Evolutionary conservation across 2,113 vertebrate species (phyloP), one percentile per base, ranked within the genome.

Genomic region (Spea multiplicata): DNA sequence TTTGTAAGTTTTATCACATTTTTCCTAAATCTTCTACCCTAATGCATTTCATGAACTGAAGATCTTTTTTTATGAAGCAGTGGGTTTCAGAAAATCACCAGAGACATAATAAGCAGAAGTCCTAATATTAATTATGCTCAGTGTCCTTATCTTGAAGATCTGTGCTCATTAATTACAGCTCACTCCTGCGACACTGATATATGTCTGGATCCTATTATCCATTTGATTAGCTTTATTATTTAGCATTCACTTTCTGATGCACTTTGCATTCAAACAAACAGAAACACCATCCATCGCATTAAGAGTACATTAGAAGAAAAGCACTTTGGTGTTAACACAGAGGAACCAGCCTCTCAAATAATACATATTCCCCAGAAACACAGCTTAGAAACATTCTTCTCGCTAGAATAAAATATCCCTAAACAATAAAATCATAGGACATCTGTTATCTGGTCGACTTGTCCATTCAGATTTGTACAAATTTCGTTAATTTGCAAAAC

Each of bases 81-180:
- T 85, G 62, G 73, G 59, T 46, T 75, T 17, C 6, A 71, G 49
- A 71, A 81, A 73, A 30, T 0, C 3, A 10, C 50, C 81, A 50
- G 16, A 57, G 64, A 82, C 71, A 78, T 57, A 81, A 73, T 69
- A 46, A 78, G 45, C 73, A 83, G 13, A 73, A 83, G 82, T 80
- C 61, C 80, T 81, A 71, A 12, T 69, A 83, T 57, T 73, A 82
- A 84, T 66, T 61, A 83, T 52, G 5, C 71, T 66, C 73, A 68
- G 65, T 49, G 78, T 67, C 67, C 71, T 74, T 74, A 82, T 80
- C 72, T 30, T 53, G 50, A 82, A 30, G 44, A 76, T 64, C 16
- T 74, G 8, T 44, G 64, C 64, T 83, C 66, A 66, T 81, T 82
- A 83, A 73, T 80, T 82, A 81, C 72, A 78, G 79, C 64, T 80